A percentile compares a stretch with the other conserved stretches of the same genome.
Conservation (phyloP, 2,113 vertebrate species). For the Dipodomys stephensi region DNA sequence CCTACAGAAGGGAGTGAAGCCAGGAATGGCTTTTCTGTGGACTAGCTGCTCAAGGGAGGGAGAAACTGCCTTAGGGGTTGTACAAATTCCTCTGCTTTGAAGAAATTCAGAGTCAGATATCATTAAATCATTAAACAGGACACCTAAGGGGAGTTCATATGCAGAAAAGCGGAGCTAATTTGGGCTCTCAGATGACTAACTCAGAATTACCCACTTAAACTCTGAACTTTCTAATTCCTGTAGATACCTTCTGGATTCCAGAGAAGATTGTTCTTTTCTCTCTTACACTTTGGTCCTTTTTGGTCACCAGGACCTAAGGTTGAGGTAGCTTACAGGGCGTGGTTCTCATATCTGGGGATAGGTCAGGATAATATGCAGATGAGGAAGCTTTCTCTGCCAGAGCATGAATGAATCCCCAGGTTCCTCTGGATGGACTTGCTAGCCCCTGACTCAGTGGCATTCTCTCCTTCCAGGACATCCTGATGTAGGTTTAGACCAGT, state of each 20-base stretch:
- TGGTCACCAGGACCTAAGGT: background rate
- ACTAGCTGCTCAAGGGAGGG: background rate
- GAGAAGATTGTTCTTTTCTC: background rate
- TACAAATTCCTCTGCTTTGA: conserved; percentile 42
- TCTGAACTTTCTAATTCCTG: conserved; percentile 60
- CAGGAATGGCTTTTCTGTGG: background rate
- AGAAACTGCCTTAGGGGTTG: conserved; percentile 26
- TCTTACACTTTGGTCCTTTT: background rate
- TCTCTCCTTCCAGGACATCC: background rate
- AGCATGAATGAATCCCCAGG: background rate
- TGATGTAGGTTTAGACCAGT: background rate
- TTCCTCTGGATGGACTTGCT: background rate
- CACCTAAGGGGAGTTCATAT: conserved; percentile 50
- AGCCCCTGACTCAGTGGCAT: background rate
- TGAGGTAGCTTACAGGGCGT: background rate
- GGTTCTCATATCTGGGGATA: background rate
- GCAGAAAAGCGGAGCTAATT: conserved; percentile 72
- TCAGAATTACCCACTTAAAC: conserved; percentile 74
- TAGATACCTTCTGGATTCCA: background rate
- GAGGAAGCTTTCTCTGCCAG: background rate
- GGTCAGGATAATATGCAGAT: background rate
- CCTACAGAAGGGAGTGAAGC: background rate
- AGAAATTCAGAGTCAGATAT: conserved; percentile 65
- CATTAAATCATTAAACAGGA: conserved; percentile 72
- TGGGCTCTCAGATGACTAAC: conserved; percentile 61